A percentile compares a stretch with the other conserved stretches of the same genome.
Evolutionary conservation across 2,888 invertebrate species (phyloP).

Genomic region (Calliopum simillimum): DNA sequence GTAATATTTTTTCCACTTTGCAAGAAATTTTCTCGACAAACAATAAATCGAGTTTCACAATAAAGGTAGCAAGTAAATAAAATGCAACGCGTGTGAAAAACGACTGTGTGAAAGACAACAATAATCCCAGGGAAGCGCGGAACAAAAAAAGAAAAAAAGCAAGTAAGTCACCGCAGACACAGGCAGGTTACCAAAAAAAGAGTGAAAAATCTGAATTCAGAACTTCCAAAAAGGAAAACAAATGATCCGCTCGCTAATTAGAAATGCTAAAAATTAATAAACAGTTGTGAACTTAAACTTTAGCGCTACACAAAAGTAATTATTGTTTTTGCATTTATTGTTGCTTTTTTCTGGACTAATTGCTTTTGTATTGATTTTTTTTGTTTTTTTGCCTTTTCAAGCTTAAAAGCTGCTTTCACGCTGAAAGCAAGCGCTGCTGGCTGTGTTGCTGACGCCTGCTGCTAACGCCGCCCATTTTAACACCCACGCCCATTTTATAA

Average conservation of each 20-base stretch:
- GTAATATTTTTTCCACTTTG: constrained; percentile 18
- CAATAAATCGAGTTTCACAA: neutral
- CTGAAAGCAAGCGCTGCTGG: neutral
- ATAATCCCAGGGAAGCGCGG: too few relatives aligned
- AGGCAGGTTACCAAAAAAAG: neutral
- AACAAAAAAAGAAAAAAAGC: neutral
- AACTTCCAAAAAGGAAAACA: too few relatives aligned
- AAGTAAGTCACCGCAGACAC: constrained; percentile 27
- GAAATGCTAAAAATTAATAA: constrained; percentile 9
- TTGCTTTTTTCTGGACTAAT: constrained; percentile 26
- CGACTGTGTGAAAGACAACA: neutral
- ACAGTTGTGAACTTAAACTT: constrained; percentile 14
- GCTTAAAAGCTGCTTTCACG: constrained; percentile 10
- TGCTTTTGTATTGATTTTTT: constrained; percentile 34
- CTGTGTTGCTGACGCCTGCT: neutral
- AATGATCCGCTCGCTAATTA: constrained; percentile 9
- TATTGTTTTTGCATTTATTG: neutral
- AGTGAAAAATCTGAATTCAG: too few relatives aligned
- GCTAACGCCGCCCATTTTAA: constrained; percentile 15
- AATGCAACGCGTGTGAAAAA: constrained; percentile 16
- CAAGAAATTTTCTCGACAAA: neutral
- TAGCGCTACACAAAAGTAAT: neutral
- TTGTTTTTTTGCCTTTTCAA: constrained; percentile 24
- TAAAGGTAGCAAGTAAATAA: neutral
- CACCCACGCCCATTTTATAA: constrained; percentile 3